Percentiles rank a stretch among this genome's conserved stretches.
Conservation (phyloP, 2,113 vertebrate genomes). For the Mastomys coucha region DNA sequence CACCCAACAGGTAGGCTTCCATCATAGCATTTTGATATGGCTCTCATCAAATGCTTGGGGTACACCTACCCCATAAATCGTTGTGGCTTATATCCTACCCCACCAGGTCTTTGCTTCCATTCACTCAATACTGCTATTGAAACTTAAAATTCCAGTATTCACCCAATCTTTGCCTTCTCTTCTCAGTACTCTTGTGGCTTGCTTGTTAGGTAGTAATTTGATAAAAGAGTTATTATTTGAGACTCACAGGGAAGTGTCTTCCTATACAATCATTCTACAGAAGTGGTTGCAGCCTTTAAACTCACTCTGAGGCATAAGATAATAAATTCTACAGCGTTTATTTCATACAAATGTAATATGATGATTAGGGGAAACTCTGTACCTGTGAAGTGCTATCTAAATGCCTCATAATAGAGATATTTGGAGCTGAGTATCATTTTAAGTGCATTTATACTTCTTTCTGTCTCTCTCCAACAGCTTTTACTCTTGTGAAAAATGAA, state of each 20-base stretch:
- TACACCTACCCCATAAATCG: not conserved
- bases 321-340: constrained; percentile 2
- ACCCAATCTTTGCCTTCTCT: fast-evolving
- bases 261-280: not conserved
- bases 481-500: constrained; percentile 14
- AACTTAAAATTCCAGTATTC: not conserved
- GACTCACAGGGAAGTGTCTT: not conserved
- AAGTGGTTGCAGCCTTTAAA: not conserved
- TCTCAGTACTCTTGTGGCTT: not conserved
- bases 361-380: not conserved
- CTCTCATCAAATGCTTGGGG: not conserved
- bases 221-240: not conserved
- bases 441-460: constrained; percentile 24
- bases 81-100: too few relatives aligned
- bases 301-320: not conserved
- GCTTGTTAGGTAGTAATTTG: not conserved
- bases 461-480: not conserved
- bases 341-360: not conserved
- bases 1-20: not conserved
- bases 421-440: not conserved
- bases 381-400: constrained; percentile 28
- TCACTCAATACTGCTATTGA: not conserved
- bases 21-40: not conserved
- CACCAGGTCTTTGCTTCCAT: not conserved
- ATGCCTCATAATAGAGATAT: not conserved